Evolutionary conservation across 2,113 vertebrate genomes (phyloP).

Genomic region (Mormoops blainvillei): DNA sequence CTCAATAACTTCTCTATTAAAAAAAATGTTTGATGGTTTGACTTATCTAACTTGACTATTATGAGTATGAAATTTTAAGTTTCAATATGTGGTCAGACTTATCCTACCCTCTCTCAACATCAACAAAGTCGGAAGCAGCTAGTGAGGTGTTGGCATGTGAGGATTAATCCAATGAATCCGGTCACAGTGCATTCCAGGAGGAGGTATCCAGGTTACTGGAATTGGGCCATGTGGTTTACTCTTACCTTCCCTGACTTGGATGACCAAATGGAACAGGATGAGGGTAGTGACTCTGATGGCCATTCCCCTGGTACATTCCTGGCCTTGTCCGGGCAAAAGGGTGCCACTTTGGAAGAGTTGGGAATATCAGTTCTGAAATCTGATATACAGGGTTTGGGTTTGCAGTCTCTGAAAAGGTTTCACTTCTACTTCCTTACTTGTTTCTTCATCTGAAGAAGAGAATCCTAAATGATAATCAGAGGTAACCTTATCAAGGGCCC

Average conservation of each 20-base stretch:
- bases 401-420: constrained; percentile 25
- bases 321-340: too few species aligned
- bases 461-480: constrained; percentile 88
- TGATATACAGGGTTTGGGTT: constrained; percentile 63
- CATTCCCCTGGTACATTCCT: too few species aligned
- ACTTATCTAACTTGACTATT: constrained; percentile 66
- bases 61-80: constrained; percentile 54
- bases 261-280: constrained; percentile 73
- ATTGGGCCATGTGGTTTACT: constrained; percentile 69
- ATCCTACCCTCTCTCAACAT: constrained; percentile 44
- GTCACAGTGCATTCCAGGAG: constrained; percentile 70
- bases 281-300: constrained; percentile 35
- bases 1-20: constrained; percentile 72
- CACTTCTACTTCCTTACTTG: constrained; percentile 60
- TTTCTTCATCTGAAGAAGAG: constrained; percentile 86
- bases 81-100: constrained; percentile 35
- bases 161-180: constrained; percentile 73
- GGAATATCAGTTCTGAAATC: background rate
- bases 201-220: constrained; percentile 73
- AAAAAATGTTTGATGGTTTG: constrained; percentile 72
- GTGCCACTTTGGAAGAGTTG: too few species aligned
- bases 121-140: constrained; percentile 54
- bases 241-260: constrained; percentile 73
- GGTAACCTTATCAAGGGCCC: constrained; percentile 84
- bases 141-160: constrained; percentile 71